Conservation (phyloP, 1,140 invertebrate species). For the Monochamus saltuarius region DNA sequence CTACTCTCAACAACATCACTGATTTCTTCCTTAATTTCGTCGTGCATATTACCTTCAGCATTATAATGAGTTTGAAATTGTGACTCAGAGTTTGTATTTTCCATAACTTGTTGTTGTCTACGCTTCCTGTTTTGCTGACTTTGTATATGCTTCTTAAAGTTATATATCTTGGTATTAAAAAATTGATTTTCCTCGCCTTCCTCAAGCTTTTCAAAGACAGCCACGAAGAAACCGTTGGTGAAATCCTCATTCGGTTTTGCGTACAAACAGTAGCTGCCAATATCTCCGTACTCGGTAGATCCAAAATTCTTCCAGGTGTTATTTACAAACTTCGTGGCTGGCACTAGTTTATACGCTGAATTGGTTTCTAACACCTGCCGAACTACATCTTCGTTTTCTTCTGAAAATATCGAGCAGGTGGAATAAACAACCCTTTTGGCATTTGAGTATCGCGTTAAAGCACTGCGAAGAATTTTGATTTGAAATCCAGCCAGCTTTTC, state of each 20-base stretch:
- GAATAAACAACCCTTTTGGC: slow-evolving; percentile 90
- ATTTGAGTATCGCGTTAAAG: slow-evolving; percentile 78
- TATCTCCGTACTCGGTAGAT: slow-evolving; percentile 60
- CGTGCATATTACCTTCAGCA: not conserved
- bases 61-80: too few species aligned
- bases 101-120: slow-evolving; percentile 15
- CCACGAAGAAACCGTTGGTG: slow-evolving; percentile 94
- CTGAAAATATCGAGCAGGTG: slow-evolving; percentile 85
- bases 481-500: slow-evolving; percentile 78
- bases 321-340: slow-evolving; percentile 60
- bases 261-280: slow-evolving; percentile 76
- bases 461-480: slow-evolving; percentile 80
- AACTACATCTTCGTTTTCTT: slow-evolving; percentile 93
- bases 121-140: slow-evolving; percentile 26
- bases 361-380: slow-evolving; percentile 61
- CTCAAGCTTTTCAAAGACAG: slow-evolving; percentile 72
- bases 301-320: slow-evolving; percentile 70
- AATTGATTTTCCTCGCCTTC: slow-evolving; percentile 44
- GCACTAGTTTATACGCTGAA: slow-evolving; percentile 64
- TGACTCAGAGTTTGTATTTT: too few species aligned
- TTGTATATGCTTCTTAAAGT: slow-evolving; percentile 30
- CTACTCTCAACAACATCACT: too few species aligned
- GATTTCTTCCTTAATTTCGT: too few species aligned
- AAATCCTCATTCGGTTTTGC: slow-evolving; percentile 70
- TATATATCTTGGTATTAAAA: slow-evolving; percentile 32